Evolutionary conservation across 2,113 vertebrate genomes (phyloP).

Genomic region (Brachyhypopomus occidentalis): DNA sequence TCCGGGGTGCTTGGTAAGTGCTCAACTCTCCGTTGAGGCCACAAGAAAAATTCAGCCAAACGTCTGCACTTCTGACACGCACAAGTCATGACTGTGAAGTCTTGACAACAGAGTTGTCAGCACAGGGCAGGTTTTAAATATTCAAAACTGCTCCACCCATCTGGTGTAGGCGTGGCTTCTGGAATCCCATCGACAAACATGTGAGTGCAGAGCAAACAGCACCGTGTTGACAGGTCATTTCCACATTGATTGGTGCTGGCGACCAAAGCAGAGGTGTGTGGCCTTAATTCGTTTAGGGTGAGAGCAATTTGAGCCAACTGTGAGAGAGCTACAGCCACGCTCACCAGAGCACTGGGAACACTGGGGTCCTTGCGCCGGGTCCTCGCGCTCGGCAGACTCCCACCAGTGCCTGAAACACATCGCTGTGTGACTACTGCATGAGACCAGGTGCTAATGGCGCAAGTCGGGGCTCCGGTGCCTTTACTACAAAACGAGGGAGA

Average conservation of each 20-base stretch:
- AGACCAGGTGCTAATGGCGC: conserved; percentile 12
- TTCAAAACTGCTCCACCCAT: conserved; percentile 57
- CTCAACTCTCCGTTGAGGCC: conserved; percentile 3
- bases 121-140: conserved; percentile 33
- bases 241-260: conserved; percentile 76
- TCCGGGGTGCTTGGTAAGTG: background rate
- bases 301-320: conserved; percentile 68
- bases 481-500: conserved; percentile 25
- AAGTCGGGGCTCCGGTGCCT: background rate
- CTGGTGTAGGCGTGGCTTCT: conserved; percentile 56
- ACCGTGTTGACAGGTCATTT: conserved; percentile 80
- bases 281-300: conserved; percentile 76
- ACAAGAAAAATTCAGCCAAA: background rate
- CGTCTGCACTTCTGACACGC: no score
- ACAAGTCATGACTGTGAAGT: no score
- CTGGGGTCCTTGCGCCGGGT: no score
- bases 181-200: conserved; percentile 75
- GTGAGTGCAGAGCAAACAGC: conserved; percentile 75
- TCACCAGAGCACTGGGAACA: conserved; percentile 38
- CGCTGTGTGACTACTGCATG: background rate
- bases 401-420: background rate
- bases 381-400: background rate
- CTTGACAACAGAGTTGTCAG: no score
- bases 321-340: conserved; percentile 55
- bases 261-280: conserved; percentile 74